Conservation (phyloP, 1,140 invertebrate genomes). For the Tetragonula clypearis region DNA sequence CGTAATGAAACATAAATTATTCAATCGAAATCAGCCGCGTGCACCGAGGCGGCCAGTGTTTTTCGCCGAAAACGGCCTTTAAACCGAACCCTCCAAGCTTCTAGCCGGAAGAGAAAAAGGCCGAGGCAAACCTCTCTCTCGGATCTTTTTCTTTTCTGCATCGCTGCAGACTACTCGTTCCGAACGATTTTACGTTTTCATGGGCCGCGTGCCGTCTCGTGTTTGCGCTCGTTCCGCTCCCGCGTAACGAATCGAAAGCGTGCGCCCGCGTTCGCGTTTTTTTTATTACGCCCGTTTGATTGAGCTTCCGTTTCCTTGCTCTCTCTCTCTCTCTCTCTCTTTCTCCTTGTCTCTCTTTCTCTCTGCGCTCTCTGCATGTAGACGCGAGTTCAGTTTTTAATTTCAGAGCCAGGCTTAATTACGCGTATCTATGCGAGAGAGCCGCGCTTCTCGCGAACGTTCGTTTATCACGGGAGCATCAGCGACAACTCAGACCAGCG, state of each 20-base stretch:
- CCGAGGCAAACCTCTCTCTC: constrained; percentile 43
- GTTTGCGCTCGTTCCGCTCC: constrained; percentile 49
- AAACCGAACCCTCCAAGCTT: constrained; percentile 71
- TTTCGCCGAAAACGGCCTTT: constrained; percentile 70
- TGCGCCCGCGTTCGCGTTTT: constrained; percentile 13
- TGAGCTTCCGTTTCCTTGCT: constrained; percentile 37
- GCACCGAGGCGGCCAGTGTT: constrained; percentile 59
- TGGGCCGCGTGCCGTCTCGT: constrained; percentile 56
- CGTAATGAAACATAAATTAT: constrained; percentile 82
- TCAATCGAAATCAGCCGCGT: constrained; percentile 81
- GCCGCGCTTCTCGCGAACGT: background rate
- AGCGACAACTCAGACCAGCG: background rate
- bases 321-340: background rate
- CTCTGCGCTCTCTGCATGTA: constrained; percentile 31
- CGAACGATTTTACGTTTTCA: constrained; percentile 64
- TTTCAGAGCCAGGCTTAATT: constrained; percentile 27
- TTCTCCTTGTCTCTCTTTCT: background rate
- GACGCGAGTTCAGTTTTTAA: constrained; percentile 33
- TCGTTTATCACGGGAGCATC: background rate
- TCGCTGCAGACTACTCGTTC: constrained; percentile 51
- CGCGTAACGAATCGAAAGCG: constrained; percentile 55
- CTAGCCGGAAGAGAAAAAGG: constrained; percentile 66
- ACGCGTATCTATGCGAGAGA: background rate
- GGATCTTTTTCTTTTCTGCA: constrained; percentile 54
- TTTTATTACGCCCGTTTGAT: constrained; percentile 45